A percentile compares a stretch with the other conserved stretches of the same genome.
Conservation (phyloP, 2,888 invertebrate species). For the Stenurella melanura region DNA sequence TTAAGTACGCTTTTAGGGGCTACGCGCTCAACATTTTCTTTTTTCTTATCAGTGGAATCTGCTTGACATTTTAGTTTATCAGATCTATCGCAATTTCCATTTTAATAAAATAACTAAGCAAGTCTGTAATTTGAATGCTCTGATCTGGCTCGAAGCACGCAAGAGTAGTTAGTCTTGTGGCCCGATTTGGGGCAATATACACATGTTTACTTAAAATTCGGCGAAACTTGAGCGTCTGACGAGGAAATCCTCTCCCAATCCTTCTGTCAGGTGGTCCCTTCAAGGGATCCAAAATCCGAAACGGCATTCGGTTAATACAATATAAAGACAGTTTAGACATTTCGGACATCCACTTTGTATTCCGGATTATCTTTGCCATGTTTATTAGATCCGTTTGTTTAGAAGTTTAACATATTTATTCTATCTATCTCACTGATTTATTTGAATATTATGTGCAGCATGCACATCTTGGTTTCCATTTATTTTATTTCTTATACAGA, state of each 20-base stretch:
- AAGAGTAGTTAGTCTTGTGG: not conserved
- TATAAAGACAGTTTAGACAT: slow-evolving; percentile 41
- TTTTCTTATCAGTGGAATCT: too few relatives aligned
- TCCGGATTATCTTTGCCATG: slow-evolving; percentile 42
- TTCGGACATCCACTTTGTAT: slow-evolving; percentile 39
- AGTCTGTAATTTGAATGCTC: not conserved
- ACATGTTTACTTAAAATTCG: slow-evolving; percentile 30
- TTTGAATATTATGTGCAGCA: not conserved
- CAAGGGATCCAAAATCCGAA: slow-evolving; percentile 34
- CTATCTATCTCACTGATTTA: not conserved
- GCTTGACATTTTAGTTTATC: too few relatives aligned
- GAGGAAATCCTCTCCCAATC: slow-evolving; percentile 36
- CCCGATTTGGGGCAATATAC: slow-evolving; percentile 27
- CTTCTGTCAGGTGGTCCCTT: slow-evolving; percentile 42
- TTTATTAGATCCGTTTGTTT: slow-evolving; percentile 35
- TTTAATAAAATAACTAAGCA: too few relatives aligned
- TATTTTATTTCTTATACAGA: not conserved
- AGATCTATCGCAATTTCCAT: too few relatives aligned
- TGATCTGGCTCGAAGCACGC: not conserved
- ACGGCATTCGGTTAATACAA: slow-evolving; percentile 29
- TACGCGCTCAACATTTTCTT: too few relatives aligned
- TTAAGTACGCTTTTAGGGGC: too few relatives aligned
- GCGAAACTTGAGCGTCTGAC: slow-evolving; percentile 37
- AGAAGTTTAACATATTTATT: slow-evolving; percentile 13
- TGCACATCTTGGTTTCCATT: slow-evolving; percentile 16